Evolutionary conservation across 2,888 invertebrate genomes (phyloP).

Genomic region (Stegana nigrithorax): DNA sequence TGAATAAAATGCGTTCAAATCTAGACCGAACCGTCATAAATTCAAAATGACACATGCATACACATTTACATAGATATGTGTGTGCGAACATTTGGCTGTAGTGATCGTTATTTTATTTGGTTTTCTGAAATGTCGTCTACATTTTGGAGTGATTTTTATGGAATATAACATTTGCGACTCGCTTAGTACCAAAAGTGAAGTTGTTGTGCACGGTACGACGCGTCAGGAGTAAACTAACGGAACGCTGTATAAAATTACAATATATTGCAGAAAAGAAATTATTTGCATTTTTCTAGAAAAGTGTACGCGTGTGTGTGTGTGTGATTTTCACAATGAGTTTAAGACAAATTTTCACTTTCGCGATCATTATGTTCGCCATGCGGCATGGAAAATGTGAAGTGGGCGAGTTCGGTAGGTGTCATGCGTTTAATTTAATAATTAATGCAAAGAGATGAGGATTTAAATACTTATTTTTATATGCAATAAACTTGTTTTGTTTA

Average conservation of each 20-base stretch:
- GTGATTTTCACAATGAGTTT: conserved; percentile 28
- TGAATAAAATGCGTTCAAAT: conserved; percentile 43
- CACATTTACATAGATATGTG: conserved; percentile 4
- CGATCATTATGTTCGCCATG: conserved; percentile 38
- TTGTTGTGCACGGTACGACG: not conserved
- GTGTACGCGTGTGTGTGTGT: conserved; percentile 23
- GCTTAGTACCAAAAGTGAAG: conserved; percentile 12
- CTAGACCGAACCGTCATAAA: conserved; percentile 55
- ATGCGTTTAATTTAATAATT: not conserved
- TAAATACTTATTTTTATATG: too few relatives aligned
- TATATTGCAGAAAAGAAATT: not conserved
- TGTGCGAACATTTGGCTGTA: conserved; percentile 1
- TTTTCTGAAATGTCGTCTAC: not conserved
- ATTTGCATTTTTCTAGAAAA: not conserved
- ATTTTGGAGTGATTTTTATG: conserved; percentile 4
- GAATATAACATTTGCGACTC: not conserved
- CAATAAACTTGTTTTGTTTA: too few relatives aligned
- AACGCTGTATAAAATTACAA: not conserved
- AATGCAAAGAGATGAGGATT: not conserved
- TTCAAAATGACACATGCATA: conserved; percentile 47
- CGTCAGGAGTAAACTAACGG: not conserved
- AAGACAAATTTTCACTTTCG: conserved; percentile 34
- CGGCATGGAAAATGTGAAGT: conserved; percentile 40
- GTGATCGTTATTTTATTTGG: conserved; percentile 17
- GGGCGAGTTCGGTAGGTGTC: conserved; percentile 56